phyloP scores from a whole-genome alignment of 2,113 vertebrate species.

The Micronycteris hirsuta region DNA sequence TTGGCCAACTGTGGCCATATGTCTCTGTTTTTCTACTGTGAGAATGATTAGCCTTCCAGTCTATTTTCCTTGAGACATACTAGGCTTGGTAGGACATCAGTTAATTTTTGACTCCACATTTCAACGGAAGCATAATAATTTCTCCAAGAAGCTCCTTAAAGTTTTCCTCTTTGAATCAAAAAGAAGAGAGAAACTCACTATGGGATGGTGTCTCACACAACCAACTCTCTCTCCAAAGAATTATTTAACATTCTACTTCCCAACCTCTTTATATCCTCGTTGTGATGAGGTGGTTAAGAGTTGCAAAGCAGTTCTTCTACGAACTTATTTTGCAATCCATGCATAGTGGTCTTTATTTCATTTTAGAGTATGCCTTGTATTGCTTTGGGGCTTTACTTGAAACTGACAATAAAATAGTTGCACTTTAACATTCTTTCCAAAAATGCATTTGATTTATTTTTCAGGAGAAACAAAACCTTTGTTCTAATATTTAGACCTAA shows the following conservation, averaged over 20 bases:
- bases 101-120: neutral
- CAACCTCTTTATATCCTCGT: neutral
- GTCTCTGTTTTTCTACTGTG: neutral
- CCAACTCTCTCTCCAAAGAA: neutral
- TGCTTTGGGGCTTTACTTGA: neutral
- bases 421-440: neutral
- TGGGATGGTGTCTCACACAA: neutral
- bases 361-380: neutral
- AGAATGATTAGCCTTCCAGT: neutral
- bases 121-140: neutral
- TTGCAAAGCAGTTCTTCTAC: neutral
- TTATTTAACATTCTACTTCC: neutral
- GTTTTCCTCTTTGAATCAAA: neutral
- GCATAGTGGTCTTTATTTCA: neutral
- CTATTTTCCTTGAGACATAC: neutral
- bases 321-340: neutral
- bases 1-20: neutral
- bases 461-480: neutral
- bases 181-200: neutral
- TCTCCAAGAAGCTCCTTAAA: neutral
- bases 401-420: neutral
- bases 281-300: neutral
- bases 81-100: neutral
- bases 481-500: neutral
- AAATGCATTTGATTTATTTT: neutral